A percentile compares a stretch with the other conserved stretches of the same genome.
Conservation (phyloP, 2,113 vertebrate genomes). For the Micromys minutus region DNA sequence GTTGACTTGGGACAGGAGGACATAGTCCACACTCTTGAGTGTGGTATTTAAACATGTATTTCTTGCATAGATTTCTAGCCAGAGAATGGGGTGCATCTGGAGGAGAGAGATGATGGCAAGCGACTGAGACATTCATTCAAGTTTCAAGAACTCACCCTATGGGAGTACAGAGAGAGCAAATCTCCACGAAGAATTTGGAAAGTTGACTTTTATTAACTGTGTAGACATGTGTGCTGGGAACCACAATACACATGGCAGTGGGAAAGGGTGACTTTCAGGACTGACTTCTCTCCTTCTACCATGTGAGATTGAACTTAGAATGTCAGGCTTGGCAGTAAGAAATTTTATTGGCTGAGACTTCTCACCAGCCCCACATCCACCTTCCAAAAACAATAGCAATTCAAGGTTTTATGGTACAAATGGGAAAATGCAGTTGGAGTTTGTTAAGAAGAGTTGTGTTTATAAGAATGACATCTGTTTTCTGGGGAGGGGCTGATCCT, state of each 20-base stretch:
- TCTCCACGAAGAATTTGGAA: background rate
- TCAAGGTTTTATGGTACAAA: too few species aligned
- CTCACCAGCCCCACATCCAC: background rate
- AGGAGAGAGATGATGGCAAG: background rate
- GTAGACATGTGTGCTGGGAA: background rate
- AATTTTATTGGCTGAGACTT: too few species aligned
- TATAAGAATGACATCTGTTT: fast-evolving
- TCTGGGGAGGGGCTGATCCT: background rate
- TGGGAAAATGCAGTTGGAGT: background rate
- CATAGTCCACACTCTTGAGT: background rate
- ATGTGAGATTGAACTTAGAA: background rate
- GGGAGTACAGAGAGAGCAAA: background rate
- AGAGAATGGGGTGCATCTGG: background rate
- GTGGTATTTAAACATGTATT: background rate
- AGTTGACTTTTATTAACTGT: background rate
- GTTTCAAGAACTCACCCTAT: background rate
- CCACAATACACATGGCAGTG: background rate
- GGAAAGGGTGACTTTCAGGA: background rate
- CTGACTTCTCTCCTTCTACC: background rate
- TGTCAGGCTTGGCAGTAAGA: background rate
- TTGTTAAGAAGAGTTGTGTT: background rate
- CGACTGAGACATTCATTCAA: background rate
- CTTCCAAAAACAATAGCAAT: background rate
- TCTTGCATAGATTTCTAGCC: background rate
- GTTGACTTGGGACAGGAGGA: background rate